Evolutionary conservation across 1,140 invertebrate genomes (phyloP).

Genomic region (Pseudomyrmex sp.): DNA sequence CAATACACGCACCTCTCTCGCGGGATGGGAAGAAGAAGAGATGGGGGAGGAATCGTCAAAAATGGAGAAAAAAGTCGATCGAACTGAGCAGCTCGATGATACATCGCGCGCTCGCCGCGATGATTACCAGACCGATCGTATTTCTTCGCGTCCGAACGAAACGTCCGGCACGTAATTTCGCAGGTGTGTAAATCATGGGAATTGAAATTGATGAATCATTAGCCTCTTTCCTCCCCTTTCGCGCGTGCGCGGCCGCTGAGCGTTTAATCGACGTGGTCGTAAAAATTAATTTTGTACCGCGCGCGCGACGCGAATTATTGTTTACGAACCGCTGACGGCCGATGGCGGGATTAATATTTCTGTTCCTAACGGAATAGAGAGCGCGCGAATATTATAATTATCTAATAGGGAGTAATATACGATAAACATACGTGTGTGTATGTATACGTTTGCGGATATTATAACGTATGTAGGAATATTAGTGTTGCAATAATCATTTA

Average conservation of each 20-base stretch:
- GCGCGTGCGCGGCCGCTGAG: not conserved
- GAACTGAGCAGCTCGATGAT: conserved; percentile 9
- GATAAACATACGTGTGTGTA: not conserved
- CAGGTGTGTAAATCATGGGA: conserved; percentile 49
- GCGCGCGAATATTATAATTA: conserved; percentile 22
- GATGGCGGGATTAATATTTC: conserved; percentile 39
- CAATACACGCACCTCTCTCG: conserved; percentile 50
- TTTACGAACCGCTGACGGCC: conserved; percentile 9
- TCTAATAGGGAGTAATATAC: too few species aligned
- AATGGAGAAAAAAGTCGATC: conserved; percentile 27
- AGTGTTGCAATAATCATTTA: conserved; percentile 19
- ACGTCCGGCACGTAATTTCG: conserved; percentile 47
- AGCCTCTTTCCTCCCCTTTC: not conserved
- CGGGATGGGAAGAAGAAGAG: too few species aligned
- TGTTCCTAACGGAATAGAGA: conserved; percentile 17
- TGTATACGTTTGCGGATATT: too few species aligned
- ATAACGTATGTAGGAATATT: not conserved
- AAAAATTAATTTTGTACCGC: conserved; percentile 56
- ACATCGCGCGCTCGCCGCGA: conserved; percentile 30
- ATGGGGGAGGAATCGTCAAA: not conserved
- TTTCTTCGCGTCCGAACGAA: conserved; percentile 44
- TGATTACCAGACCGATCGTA: conserved; percentile 52
- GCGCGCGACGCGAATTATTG: conserved; percentile 40
- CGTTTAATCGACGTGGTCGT: conserved; percentile 57
- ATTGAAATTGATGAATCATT: conserved; percentile 62